Base-by-base conservation (phyloP, 2,797 vertebrate genomes). In the Syngnathus rostellatus region DNA sequence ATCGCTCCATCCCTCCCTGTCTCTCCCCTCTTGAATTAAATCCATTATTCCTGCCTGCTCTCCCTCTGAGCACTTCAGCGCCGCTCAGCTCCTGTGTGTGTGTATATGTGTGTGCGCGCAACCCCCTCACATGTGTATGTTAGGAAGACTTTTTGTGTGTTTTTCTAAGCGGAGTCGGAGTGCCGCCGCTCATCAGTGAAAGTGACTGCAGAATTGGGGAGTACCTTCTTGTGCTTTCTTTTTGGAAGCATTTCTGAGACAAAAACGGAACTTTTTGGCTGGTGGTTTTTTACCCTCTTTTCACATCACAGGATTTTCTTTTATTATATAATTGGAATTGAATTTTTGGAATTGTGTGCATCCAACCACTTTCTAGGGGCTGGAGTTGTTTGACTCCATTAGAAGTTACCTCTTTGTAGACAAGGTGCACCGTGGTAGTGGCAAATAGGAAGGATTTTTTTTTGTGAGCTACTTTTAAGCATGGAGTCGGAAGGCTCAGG, bases 1-100 rank as follows among this genome's bases (percentile, higher is more conserved):
- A 79, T 69, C 73, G 69, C 76, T 80, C 82, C 77, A 66, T 53
- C 64, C 62, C 68, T 51, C 66, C 41, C 40, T 45, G 40, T 11
- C 65, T 37, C 69, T 62, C 48, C 71, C 64, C 76, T 87, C 81
- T 86, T 83, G 81, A 90, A 88, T 88, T 88, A 88, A 88, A 82
- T 78, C 85, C 82, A 86, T 91, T 92, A 87, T 90, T 87, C 79
- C 74, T 85, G 84, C 77, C 85, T 61, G 81, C 83, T 85, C 81
- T 83, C 82, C 78, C 83, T 88, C 80, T 74, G 78, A 87, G 79
- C 80, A 72, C 78, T 80, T 81, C 81, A 68, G 40, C 76, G 77
- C 72, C 23, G 74, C 83, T 80, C 81, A 60, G 77, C 78, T 84
- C 71, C 76, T 63, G 70, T 68, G 62, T 66, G 65, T 67, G 70